Evolutionary conservation across 1,140 invertebrate genomes (phyloP).

Genomic region (Anoplophora glabripennis): DNA sequence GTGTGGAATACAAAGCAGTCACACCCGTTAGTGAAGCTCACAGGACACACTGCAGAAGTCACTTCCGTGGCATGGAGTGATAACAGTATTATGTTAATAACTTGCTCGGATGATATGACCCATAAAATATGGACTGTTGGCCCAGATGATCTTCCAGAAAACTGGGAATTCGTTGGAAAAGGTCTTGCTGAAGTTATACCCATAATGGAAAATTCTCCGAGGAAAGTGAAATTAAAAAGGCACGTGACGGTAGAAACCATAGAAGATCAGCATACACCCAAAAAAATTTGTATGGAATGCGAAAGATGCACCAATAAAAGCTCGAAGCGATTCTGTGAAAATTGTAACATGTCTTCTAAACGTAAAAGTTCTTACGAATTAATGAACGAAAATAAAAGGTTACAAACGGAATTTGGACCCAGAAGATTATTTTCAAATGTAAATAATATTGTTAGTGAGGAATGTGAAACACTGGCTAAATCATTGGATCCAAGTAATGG

Average conservation of each 20-base stretch:
- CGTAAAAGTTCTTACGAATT: slow-evolving; percentile 22
- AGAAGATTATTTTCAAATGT: slow-evolving; percentile 29
- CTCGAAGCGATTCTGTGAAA: slow-evolving; percentile 29
- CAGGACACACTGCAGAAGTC: slow-evolving; percentile 77
- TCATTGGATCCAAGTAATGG: slow-evolving; percentile 15
- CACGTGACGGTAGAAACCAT: background rate
- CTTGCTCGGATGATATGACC: slow-evolving; percentile 75
- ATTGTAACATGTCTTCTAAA: slow-evolving; percentile 26
- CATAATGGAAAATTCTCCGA: slow-evolving; percentile 5
- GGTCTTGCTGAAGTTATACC: slow-evolving; percentile 56
- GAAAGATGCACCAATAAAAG: slow-evolving; percentile 26
- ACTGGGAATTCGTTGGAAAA: slow-evolving; percentile 50
- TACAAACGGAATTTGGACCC: slow-evolving; percentile 26
- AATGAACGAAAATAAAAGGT: slow-evolving; percentile 25
- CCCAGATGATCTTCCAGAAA: slow-evolving; percentile 53
- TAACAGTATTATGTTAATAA: slow-evolving; percentile 61
- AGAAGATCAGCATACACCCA: slow-evolving; percentile 6
- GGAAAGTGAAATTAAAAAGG: slow-evolving; percentile 2
- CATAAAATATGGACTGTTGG: slow-evolving; percentile 74
- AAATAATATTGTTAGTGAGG: slow-evolving; percentile 10
- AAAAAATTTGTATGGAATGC: slow-evolving; percentile 29
- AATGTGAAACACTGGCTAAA: slow-evolving; percentile 11
- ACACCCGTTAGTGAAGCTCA: slow-evolving; percentile 63
- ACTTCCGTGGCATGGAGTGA: slow-evolving; percentile 78
- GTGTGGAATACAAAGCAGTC: slow-evolving; percentile 73